These are phyloP conservation scores for Rostratula benghalensis DNA, from an alignment of 2,113 vertebrate species.

Conservation along the genomic window DNA sequence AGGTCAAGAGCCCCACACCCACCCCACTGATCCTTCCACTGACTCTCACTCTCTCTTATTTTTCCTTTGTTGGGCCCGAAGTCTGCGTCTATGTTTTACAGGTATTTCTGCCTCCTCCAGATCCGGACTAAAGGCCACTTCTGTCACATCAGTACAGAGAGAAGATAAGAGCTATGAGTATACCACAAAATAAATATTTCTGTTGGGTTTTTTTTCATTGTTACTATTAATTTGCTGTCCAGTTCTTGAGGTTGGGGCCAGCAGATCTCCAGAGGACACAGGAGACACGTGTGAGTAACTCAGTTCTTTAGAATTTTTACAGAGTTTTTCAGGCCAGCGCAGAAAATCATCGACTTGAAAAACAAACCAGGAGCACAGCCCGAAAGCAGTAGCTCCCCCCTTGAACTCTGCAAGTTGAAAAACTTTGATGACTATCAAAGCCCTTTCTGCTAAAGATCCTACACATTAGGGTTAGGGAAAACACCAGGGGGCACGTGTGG, in stretches of 20 bases:
- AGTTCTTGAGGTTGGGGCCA: not conserved
- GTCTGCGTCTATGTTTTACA: not conserved
- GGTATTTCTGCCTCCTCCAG: not conserved
- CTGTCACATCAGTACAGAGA: not conserved
- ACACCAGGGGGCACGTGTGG: not conserved
- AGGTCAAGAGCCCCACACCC: not conserved
- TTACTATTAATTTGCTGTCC: rapidly evolving
- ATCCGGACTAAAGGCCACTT: not conserved
- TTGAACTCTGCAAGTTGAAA: not conserved
- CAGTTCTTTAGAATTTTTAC: not conserved
- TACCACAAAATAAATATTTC: not conserved
- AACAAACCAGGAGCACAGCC: not conserved
- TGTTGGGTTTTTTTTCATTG: not conserved
- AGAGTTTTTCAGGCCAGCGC: not conserved
- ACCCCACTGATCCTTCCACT: not conserved
- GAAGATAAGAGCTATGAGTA: not conserved
- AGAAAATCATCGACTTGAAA: not conserved
- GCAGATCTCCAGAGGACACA: not conserved
- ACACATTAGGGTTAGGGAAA: not conserved
- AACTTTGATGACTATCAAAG: not conserved
- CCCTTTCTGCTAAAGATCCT: not conserved
- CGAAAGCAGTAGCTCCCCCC: not conserved
- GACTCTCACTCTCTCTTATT: not conserved
- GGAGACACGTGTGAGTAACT: rapidly evolving
- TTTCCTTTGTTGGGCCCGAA: not conserved